Conservation (phyloP, 2,888 invertebrate genomes). For the Latheticus oryzae region DNA sequence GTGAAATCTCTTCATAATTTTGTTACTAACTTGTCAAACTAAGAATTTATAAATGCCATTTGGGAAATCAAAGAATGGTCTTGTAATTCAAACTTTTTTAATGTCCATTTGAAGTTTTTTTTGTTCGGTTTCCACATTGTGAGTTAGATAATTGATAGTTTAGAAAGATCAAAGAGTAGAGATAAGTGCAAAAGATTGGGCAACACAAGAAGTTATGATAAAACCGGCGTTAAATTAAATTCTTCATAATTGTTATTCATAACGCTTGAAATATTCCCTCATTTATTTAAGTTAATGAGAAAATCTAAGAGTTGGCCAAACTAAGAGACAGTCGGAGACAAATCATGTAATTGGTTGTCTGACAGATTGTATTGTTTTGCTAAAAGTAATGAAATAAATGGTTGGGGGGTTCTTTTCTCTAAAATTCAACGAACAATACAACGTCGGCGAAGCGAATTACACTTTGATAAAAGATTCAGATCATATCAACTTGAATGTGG, state of each 20-base stretch:
- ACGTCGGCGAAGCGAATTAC: slow-evolving; percentile 12
- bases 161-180: slow-evolving; percentile 26
- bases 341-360: slow-evolving; percentile 58
- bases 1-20: slow-evolving; percentile 44
- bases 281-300: slow-evolving; percentile 58
- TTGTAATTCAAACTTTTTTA: too few species aligned
- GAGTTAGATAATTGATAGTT: too few species aligned
- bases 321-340: slow-evolving; percentile 51
- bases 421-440: slow-evolving; percentile 30
- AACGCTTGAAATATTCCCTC: slow-evolving; percentile 53
- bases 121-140: too few species aligned
- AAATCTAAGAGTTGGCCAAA: slow-evolving; percentile 51
- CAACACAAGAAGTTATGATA: slow-evolving; percentile 33
- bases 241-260: slow-evolving; percentile 56
- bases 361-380: slow-evolving; percentile 57
- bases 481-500: too few species aligned
- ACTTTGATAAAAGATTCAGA: slow-evolving; percentile 30
- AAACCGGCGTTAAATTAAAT: slow-evolving; percentile 48
- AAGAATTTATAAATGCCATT: slow-evolving; percentile 48
- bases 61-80: slow-evolving; percentile 47
- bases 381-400: slow-evolving; percentile 52
- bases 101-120: too few species aligned
- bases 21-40: slow-evolving; percentile 50
- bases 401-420: slow-evolving; percentile 16
- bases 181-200: slow-evolving; percentile 38